Percentiles rank a stretch among this genome's conserved stretches.
Conservation (phyloP, 2,797 vertebrate species). For the Sebastes iracundus region DNA sequence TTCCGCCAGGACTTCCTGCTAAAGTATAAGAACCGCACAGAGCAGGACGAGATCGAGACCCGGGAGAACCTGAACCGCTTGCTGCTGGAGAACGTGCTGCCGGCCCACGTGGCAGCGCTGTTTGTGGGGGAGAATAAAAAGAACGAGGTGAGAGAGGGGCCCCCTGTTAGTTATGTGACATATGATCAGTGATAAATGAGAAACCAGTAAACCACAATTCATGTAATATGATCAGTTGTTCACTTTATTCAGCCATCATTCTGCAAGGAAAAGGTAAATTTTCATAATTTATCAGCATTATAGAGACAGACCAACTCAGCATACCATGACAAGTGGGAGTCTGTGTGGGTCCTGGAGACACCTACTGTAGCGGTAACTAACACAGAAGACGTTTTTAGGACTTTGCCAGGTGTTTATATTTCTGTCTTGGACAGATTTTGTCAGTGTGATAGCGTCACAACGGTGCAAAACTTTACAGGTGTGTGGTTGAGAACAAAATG, state of each 20-base stretch:
- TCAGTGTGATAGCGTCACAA: no score
- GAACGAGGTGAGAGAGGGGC: conserved; percentile 87
- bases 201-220: neutral
- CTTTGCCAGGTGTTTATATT: no score
- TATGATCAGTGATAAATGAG: neutral
- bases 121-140: conserved; percentile 96
- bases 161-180: neutral
- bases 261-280: neutral
- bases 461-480: no score
- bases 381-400: neutral
- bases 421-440: no score
- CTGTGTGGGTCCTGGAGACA: no score
- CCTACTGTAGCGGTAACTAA: neutral
- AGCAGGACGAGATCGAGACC: conserved; percentile 96
- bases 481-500: no score
- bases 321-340: accelerated
- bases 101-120: conserved; percentile 93
- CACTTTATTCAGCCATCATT: neutral
- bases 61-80: conserved; percentile 97
- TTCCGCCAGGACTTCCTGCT: conserved; percentile 93
- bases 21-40: conserved; percentile 96
- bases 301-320: neutral
- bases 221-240: neutral
- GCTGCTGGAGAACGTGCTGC: conserved; percentile 96
- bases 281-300: neutral